Conservation (phyloP, 2,113 vertebrate genomes). For the Bungarus multicinctus region DNA sequence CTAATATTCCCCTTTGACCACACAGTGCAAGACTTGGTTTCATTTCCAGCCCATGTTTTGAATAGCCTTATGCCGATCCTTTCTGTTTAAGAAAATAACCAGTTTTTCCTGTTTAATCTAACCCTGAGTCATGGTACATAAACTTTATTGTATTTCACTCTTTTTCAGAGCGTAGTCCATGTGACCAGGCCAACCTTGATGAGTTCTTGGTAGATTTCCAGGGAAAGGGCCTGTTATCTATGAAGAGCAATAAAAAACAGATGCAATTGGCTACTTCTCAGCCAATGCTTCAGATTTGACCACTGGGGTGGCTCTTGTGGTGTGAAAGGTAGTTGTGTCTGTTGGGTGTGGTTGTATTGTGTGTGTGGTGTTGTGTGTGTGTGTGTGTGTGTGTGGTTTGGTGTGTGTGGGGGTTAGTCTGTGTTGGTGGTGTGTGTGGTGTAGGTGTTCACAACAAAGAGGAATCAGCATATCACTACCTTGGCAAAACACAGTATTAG, state of each 20-base stretch:
- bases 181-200: not conserved
- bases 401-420: no score
- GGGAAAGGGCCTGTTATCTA: not conserved
- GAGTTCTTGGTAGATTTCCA: not conserved
- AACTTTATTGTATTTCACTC: not conserved
- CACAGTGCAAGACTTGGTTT: not conserved
- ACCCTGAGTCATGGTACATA: not conserved
- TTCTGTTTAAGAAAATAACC: not conserved
- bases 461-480: not conserved
- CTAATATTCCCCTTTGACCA: not conserved
- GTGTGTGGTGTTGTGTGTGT: no score
- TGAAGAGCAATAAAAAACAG: not conserved
- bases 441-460: not conserved
- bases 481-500: not conserved
- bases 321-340: no score
- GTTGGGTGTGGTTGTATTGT: no score
- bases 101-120: not conserved
- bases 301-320: no score
- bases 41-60: not conserved
- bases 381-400: no score
- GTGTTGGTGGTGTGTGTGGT: not conserved
- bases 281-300: no score
- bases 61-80: not conserved
- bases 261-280: not conserved
- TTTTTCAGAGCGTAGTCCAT: not conserved